Conservation (phyloP, 2,888 invertebrate species). For the Agrenia bidenticulata region DNA sequence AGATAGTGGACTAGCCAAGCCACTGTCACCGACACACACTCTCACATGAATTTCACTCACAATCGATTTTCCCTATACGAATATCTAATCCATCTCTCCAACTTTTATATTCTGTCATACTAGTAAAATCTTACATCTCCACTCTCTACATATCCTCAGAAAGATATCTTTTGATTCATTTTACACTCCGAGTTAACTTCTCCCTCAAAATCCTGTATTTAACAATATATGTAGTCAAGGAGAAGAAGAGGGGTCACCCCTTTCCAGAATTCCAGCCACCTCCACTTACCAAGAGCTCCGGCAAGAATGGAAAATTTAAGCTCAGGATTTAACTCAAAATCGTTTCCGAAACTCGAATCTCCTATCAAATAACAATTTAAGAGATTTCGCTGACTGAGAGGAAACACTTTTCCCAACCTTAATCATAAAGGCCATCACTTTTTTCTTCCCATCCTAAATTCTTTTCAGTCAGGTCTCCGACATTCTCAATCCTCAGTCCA, state of each 20-base stretch:
- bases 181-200: not conserved
- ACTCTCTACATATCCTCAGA: not conserved
- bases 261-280: too few relatives aligned
- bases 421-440: slow-evolving; percentile 33
- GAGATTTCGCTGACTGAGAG: slow-evolving; percentile 28
- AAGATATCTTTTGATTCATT: not conserved
- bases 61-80: slow-evolving; percentile 31
- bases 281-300: not conserved
- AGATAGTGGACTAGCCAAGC: too few relatives aligned
- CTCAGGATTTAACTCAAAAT: slow-evolving; percentile 36
- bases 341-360: slow-evolving; percentile 35
- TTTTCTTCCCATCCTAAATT: not conserved
- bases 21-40: not conserved
- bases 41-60: slow-evolving; percentile 28
- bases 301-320: slow-evolving; percentile 34
- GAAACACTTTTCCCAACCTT: slow-evolving; percentile 33
- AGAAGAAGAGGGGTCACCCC: not conserved
- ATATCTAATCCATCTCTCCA: slow-evolving; percentile 1
- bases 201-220: not conserved
- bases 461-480: slow-evolving; percentile 6
- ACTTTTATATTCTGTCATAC: not conserved
- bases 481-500: slow-evolving; percentile 5
- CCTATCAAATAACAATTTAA: slow-evolving; percentile 46
- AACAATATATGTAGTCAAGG: not conserved
- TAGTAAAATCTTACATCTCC: not conserved